Conservation (phyloP, 2,113 vertebrate species). For the Gymnorhina tibicen region DNA sequence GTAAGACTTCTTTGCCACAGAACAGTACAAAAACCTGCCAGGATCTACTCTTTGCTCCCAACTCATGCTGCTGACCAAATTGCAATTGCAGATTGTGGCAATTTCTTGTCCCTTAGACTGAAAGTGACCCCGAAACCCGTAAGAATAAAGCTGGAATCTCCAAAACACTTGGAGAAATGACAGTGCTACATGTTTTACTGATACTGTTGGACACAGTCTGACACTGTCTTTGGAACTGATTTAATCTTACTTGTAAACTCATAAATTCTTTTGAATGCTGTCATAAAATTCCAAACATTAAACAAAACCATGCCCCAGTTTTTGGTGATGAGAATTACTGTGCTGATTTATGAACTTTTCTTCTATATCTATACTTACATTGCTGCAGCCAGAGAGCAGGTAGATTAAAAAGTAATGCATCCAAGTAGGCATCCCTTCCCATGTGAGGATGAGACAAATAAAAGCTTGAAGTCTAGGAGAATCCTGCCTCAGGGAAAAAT, state of each 20-base stretch:
- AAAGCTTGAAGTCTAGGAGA: not conserved
- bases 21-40: not conserved
- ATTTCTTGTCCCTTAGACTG: not conserved
- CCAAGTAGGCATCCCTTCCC: not conserved
- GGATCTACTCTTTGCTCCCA: not conserved
- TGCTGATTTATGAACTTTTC: not conserved
- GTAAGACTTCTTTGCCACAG: not conserved
- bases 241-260: conserved; percentile 14
- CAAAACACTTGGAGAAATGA: not conserved
- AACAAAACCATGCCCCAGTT: not conserved
- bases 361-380: not conserved
- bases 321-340: not conserved
- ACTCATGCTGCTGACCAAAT: not conserved
- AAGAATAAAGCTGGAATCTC: not conserved
- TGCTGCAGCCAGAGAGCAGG: not conserved
- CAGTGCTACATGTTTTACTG: not conserved
- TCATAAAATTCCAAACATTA: not conserved
- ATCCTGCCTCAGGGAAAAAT: not conserved
- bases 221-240: not conserved
- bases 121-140: not conserved
- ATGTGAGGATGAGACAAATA: not conserved
- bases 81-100: not conserved
- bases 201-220: not conserved
- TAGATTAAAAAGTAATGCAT: conserved; percentile 1
- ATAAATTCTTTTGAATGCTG: not conserved